These are phyloP conservation scores for Nothobranchius kuhntae DNA, from an alignment of 2,113 vertebrate species.

Conservation along the genomic window DNA sequence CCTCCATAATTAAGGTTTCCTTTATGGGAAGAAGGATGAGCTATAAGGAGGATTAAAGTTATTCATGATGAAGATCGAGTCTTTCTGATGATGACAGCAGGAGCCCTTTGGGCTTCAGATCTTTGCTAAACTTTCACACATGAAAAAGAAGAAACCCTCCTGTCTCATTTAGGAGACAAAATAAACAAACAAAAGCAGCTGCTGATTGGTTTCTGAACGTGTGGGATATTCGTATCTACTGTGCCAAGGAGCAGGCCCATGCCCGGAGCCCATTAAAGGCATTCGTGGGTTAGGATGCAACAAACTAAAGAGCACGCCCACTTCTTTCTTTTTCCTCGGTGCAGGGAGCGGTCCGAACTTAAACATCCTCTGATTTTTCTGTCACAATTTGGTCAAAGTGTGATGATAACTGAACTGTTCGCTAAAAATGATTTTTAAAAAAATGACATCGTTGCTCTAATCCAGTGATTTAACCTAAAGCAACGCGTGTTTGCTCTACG, in stretches of 20 bases:
- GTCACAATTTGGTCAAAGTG: conserved; percentile 51
- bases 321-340: conserved; percentile 17
- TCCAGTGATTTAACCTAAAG: conserved; percentile 35
- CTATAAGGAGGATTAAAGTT: conserved; percentile 75
- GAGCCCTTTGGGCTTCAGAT: conserved; percentile 41
- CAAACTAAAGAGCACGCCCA: conserved; percentile 18
- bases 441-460: no score
- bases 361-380: conserved; percentile 35
- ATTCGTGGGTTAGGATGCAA: conserved; percentile 65
- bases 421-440: no score
- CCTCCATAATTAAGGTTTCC: conserved; percentile 69
- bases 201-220: conserved; percentile 59
- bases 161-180: conserved; percentile 17
- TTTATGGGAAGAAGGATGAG: conserved; percentile 74
- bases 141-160: conserved; percentile 51
- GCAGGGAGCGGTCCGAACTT: conserved; percentile 62
- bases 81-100: conserved; percentile 60
- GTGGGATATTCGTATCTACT: conserved; percentile 69
- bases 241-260: conserved; percentile 55
- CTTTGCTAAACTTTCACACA: conserved; percentile 60
- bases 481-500: conserved; percentile 37
- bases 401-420: conserved; percentile 12
- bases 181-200: neutral
- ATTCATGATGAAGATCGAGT: conserved; percentile 65
- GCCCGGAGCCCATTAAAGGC: conserved; percentile 61